Conservation (phyloP, 1,140 invertebrate genomes). For the Coenobita brevimanus region DNA sequence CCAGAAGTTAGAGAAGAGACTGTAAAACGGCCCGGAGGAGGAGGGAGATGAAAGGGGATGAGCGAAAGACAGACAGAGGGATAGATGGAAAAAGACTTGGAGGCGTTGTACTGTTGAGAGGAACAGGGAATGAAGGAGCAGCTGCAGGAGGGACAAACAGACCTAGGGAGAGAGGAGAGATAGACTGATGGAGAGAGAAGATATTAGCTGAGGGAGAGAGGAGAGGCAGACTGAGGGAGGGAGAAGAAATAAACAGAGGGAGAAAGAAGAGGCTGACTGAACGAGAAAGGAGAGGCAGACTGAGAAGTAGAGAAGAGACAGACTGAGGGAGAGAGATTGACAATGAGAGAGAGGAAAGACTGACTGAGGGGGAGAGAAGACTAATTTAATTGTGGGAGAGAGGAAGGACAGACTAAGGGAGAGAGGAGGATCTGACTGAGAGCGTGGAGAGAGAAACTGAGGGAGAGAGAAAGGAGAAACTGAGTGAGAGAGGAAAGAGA, state of each 20-base stretch:
- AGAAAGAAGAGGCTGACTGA: not conserved
- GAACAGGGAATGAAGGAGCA: not conserved
- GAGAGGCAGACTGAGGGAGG: not conserved
- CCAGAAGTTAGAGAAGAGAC: too few relatives aligned
- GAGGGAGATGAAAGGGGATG: not conserved
- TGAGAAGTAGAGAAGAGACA: not conserved
- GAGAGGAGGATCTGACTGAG: not conserved
- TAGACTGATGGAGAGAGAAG: not conserved
- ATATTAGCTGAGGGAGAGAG: not conserved
- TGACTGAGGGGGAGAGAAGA: not conserved
- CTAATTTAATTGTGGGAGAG: too few relatives aligned
- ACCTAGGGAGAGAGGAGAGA: not conserved
- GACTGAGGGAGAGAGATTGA: not conserved
- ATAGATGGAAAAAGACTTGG: not conserved
- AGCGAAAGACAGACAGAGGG: not conserved
- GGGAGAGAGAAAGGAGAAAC: not conserved
- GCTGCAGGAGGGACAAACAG: not conserved
- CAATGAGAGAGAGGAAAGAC: not conserved
- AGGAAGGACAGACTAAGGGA: not conserved
- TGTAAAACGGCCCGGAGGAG: too few relatives aligned
- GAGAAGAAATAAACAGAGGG: not conserved
- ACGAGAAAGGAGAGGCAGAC: not conserved
- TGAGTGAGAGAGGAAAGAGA: not conserved
- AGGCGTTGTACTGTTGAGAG: not conserved
- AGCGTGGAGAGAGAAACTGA: not conserved